Percentiles rank a stretch among this genome's conserved stretches.
Conservation (phyloP, 2,113 vertebrate genomes). For the Grus americana region DNA sequence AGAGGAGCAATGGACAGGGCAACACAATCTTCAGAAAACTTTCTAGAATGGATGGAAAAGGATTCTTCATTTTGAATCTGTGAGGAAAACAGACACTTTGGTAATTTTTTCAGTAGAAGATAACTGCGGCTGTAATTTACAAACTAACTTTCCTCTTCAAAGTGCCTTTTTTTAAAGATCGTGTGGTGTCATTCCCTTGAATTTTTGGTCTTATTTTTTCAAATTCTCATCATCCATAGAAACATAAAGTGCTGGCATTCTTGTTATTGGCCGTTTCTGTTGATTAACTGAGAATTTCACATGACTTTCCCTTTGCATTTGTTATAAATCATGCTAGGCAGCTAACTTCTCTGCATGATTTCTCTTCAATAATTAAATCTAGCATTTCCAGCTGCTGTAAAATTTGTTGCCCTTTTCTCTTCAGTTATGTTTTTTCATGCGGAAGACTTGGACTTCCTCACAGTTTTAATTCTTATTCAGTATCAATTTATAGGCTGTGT, state of each 20-base stretch:
- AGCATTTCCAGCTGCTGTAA: slow-evolving; percentile 73
- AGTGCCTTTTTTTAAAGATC: not conserved
- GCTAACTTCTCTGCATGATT: slow-evolving; percentile 74
- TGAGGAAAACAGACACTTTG: not conserved
- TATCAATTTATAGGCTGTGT: slow-evolving; percentile 57
- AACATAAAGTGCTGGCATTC: not conserved
- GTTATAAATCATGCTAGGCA: slow-evolving; percentile 69
- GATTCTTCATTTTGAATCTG: not conserved
- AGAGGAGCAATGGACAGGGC: not conserved
- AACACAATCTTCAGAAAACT: not conserved
- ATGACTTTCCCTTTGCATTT: slow-evolving; percentile 34
- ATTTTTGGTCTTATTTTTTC: not conserved
- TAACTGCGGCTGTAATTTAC: not conserved
- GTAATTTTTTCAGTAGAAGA: not conserved
- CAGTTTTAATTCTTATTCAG: slow-evolving; percentile 65
- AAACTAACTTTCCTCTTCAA: not conserved
- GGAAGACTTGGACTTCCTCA: slow-evolving; percentile 55
- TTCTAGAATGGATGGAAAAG: not conserved
- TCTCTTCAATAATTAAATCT: slow-evolving; percentile 77
- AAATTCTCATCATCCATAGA: not conserved
- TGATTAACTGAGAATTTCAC: slow-evolving; percentile 56
- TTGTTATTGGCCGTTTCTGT: slow-evolving; percentile 27
- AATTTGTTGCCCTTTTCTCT: slow-evolving; percentile 78
- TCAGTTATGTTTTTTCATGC: slow-evolving; percentile 70
- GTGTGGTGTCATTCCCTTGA: not conserved